Conservation (phyloP, 2,888 invertebrate genomes). For the Drosophila melanosoma region DNA sequence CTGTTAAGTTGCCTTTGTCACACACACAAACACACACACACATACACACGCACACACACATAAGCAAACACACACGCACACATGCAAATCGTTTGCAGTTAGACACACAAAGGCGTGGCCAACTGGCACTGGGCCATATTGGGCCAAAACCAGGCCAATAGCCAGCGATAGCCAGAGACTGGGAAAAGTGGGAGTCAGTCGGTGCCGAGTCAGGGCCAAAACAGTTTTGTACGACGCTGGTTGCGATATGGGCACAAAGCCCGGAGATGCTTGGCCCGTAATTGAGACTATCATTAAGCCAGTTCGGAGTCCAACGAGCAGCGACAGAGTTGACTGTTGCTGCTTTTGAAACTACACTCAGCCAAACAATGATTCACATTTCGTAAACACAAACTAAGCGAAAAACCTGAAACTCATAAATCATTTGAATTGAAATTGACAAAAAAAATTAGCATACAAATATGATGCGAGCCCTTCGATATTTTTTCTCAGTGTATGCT, state of each 20-base stretch:
- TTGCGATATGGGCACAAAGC: conserved; percentile 7
- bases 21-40: conserved; percentile 8
- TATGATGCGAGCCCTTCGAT: background rate
- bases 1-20: conserved; percentile 59
- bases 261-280: conserved; percentile 59
- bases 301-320: conserved; percentile 49
- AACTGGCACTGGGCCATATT: conserved; percentile 65
- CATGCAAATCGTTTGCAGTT: conserved; percentile 41
- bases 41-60: conserved; percentile 15
- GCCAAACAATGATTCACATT: background rate
- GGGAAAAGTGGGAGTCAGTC: conserved; percentile 31
- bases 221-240: conserved; percentile 38
- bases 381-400: background rate
- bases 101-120: conserved; percentile 56
- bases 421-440: background rate
- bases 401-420: no score
- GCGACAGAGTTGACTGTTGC: conserved; percentile 28
- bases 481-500: background rate
- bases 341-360: conserved; percentile 4
- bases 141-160: conserved; percentile 54
- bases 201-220: conserved; percentile 8
- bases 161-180: conserved; percentile 12
- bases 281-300: conserved; percentile 80
- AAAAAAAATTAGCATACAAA: background rate
- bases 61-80: conserved; percentile 12